Evolutionary conservation across 2,113 vertebrate genomes (phyloP).

Genomic region (Nasalis larvatus): DNA sequence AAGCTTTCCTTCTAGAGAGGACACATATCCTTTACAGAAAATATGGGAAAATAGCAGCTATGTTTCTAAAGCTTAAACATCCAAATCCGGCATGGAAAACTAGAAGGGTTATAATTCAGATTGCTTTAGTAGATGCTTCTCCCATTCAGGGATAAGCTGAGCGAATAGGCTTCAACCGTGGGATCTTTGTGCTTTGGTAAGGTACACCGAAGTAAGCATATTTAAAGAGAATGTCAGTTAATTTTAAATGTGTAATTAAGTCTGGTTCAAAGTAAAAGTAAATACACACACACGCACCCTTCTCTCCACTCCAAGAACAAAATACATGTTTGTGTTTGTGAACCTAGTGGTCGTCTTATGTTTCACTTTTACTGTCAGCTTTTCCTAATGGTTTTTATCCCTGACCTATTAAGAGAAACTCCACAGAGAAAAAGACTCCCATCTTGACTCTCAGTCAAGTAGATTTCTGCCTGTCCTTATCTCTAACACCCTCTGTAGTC

Average conservation of each 20-base stretch:
- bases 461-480: slow-evolving; percentile 5
- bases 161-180: not conserved
- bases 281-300: not conserved
- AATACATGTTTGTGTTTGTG: not conserved
- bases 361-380: not conserved
- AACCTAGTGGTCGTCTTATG: not conserved
- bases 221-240: not conserved
- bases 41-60: not conserved
- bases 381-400: not conserved
- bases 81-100: not conserved
- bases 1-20: slow-evolving; percentile 2
- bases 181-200: not conserved
- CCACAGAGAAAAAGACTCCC: not conserved
- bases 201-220: not conserved
- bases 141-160: not conserved
- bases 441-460: not conserved
- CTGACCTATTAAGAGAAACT: slow-evolving; percentile 30
- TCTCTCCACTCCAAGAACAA: not conserved
- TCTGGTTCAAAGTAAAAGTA: not conserved
- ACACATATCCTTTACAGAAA: not conserved
- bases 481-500: not conserved
- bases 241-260: slow-evolving; percentile 3
- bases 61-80: not conserved
- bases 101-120: not conserved
- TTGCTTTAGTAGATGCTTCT: not conserved